Percentiles rank a stretch among this genome's conserved stretches.
Evolutionary conservation across 2,888 invertebrate genomes (phyloP).

Genomic region (Xanthia togata): DNA sequence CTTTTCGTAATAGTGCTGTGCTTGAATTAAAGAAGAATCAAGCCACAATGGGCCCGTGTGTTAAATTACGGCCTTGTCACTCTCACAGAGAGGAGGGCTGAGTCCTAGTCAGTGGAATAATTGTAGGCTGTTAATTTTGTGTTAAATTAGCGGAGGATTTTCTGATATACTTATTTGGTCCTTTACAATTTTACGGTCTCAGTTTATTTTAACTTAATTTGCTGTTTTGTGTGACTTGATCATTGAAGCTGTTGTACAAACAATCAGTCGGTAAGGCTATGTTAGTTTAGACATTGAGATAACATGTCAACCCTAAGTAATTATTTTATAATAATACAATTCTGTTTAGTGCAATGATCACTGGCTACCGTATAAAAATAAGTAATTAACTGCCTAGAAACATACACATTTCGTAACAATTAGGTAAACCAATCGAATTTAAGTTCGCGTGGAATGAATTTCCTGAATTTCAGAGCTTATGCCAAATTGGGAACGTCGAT

Average conservation of each 20-base stretch:
- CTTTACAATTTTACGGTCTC: background rate
- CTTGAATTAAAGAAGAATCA: background rate
- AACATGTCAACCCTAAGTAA: background rate
- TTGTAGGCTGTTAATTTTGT: background rate
- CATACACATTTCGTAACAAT: constrained; percentile 24
- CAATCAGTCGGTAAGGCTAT: too few species aligned
- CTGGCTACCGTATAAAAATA: background rate
- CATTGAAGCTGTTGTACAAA: background rate
- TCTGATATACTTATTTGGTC: background rate
- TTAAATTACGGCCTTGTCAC: too few species aligned
- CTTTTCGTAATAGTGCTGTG: background rate
- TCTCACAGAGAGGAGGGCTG: background rate
- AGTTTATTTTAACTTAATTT: background rate
- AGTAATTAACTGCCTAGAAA: background rate
- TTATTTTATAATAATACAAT: background rate
- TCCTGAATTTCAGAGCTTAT: constrained; percentile 29
- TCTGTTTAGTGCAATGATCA: too few species aligned
- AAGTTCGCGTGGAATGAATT: constrained; percentile 28
- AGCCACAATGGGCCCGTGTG: too few species aligned
- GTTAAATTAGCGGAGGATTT: background rate
- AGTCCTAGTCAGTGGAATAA: background rate
- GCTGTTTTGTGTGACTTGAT: background rate
- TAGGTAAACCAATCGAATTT: constrained; percentile 37
- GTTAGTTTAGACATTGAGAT: background rate
- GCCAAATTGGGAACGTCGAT: constrained; percentile 32